A percentile compares a stretch with the other conserved stretches of the same genome.
Conservation (phyloP, 2,888 invertebrate genomes). For the Scaptodrosophila latifasciaeformis region DNA sequence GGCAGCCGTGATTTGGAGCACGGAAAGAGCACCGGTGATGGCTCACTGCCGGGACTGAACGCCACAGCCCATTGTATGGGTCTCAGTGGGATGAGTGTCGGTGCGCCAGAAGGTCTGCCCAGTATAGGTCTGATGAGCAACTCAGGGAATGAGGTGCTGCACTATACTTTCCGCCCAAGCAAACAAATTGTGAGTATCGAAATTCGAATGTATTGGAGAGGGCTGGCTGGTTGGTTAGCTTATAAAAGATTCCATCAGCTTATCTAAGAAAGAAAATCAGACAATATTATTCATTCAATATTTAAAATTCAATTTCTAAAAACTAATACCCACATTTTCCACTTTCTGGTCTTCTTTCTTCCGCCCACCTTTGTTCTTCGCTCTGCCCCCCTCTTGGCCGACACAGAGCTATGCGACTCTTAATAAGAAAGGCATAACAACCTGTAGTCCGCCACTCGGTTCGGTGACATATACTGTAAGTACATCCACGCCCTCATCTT, state of each 20-base stretch:
- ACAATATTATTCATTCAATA: too few relatives aligned
- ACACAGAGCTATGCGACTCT: slow-evolving; percentile 88
- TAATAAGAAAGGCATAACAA: slow-evolving; percentile 80
- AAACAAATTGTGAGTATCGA: slow-evolving; percentile 75
- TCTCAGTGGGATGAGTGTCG: slow-evolving; percentile 39
- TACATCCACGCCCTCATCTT: slow-evolving; percentile 68
- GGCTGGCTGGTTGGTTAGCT: too few relatives aligned
- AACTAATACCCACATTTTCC: not conserved
- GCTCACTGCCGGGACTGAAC: slow-evolving; percentile 34
- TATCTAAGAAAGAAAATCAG: too few relatives aligned
- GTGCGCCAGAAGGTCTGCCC: slow-evolving; percentile 49
- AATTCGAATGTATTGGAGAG: not conserved
- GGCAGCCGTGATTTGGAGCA: slow-evolving; percentile 66
- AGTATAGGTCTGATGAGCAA: slow-evolving; percentile 60
- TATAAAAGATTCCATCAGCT: too few relatives aligned
- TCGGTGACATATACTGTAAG: slow-evolving; percentile 58
- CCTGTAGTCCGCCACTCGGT: slow-evolving; percentile 74
- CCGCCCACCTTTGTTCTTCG: slow-evolving; percentile 2
- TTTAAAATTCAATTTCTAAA: too few relatives aligned
- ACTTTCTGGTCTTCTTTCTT: slow-evolving; percentile 12
- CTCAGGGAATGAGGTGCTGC: slow-evolving; percentile 74
- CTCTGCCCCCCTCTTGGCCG: not conserved
- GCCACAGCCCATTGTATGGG: slow-evolving; percentile 38
- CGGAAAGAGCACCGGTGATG: slow-evolving; percentile 53
- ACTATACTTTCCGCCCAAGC: slow-evolving; percentile 76